These are phyloP conservation scores for Trichogramma evanescens DNA, from an alignment of 2,888 invertebrate genomes.

Conservation along the genomic window DNA sequence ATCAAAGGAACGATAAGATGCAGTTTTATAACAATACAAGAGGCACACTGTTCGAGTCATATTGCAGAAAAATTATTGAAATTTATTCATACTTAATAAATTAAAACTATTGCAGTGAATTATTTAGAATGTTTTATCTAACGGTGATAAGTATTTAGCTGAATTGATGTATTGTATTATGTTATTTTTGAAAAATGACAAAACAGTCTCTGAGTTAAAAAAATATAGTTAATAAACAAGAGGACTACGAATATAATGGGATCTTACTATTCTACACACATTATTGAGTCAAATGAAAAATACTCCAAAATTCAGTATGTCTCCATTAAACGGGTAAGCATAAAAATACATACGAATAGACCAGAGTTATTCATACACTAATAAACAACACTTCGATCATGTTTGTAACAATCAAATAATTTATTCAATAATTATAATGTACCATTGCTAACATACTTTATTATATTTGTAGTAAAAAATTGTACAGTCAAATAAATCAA, in stretches of 20 bases:
- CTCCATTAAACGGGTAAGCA: too few relatives aligned
- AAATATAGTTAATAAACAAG: conserved; percentile 17
- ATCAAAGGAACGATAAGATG: conserved; percentile 20
- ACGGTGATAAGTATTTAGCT: too few relatives aligned
- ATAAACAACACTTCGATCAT: conserved; percentile 26
- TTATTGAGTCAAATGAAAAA: conserved; percentile 12
- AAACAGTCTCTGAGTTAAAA: too few relatives aligned
- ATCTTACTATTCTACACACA: background rate
- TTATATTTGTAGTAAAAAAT: conserved; percentile 41
- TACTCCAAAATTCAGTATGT: background rate
- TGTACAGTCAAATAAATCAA: conserved; percentile 45
- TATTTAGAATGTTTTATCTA: too few relatives aligned
- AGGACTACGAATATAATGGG: conserved; percentile 8
- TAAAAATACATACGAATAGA: background rate
- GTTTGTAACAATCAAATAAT: conserved; percentile 32
- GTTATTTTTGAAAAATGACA: too few relatives aligned
- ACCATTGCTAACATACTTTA: conserved; percentile 32
- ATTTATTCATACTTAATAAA: conserved; percentile 19
- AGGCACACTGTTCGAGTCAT: conserved; percentile 4
- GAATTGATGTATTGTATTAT: too few relatives aligned
- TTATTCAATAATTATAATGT: conserved; percentile 27
- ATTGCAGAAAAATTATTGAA: conserved; percentile 7
- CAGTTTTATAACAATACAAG: conserved; percentile 17
- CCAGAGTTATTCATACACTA: conserved; percentile 13
- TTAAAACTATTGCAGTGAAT: background rate